Evolutionary conservation across 1,140 invertebrate genomes (phyloP), one percentile per base, ranked within the genome.

Genomic region (Hyles euphorbiae): DNA sequence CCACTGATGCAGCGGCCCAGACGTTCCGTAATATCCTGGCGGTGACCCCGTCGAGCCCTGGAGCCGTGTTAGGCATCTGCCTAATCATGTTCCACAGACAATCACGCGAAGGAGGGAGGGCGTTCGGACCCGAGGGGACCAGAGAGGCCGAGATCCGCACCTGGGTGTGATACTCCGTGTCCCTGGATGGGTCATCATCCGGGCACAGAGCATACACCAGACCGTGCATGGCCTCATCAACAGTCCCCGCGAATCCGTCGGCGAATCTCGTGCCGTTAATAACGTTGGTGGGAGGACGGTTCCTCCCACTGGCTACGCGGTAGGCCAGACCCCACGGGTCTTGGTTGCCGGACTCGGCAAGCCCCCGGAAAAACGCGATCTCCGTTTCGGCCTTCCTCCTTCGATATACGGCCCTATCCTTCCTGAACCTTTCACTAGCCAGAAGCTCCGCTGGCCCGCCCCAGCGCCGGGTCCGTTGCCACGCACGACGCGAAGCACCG

Each of bases 11-110:
- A 74, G 0, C 80, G 11, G 5, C 36, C 36, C 36, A 40, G 36
- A 22, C 22, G 22, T 22, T 22, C 22, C 22, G 22, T 22, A 22
- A 22, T 40, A 81, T 72, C 12, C 56, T 45, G 0, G 65, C 57
- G 0, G 61, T 65, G 0, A 86, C 56, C 0, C 55, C 57, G 44
- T 87, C 86, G 0, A 65, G 43, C 0, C 83, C 80, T 3, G 82
- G 76, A 1, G 76, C 70, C 33, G 79, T 82, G 50, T 70, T 65
- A 5, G 70, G 64, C 11, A 72, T 48, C 2, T 22, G 40, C 12
- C 33, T 56, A 5, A 70, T 44, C 9, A 70, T 65, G 2, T 7
- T n/a, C 10, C 22, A 53, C 8, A 70, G 4, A 1, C 10, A 36
- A 45, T 34, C 50, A 3, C 9, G 3, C n/a, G 46, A 12, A 2